These are phyloP conservation scores for Gadus chalcogrammus DNA, from an alignment of 2,113 vertebrate genomes.

Conservation along the genomic window DNA sequence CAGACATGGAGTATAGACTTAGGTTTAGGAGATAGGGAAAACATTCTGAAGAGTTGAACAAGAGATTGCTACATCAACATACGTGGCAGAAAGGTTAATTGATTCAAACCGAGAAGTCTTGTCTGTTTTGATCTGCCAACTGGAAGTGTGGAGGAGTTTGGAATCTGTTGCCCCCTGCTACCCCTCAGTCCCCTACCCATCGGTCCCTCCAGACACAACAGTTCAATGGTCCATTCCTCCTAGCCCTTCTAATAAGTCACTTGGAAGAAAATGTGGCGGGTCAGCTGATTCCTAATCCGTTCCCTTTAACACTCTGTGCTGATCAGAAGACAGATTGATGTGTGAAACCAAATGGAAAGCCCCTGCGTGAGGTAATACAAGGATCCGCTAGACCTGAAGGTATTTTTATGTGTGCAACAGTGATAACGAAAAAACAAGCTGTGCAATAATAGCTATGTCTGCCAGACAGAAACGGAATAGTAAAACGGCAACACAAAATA, in stretches of 20 bases:
- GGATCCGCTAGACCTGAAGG: not conserved
- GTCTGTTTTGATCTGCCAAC: no score
- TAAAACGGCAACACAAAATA: no score
- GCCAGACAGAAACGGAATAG: no score
- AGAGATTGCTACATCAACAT: no score
- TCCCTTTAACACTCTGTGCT: conserved; percentile 37
- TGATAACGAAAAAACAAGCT: no score
- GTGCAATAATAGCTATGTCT: no score
- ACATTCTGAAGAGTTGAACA: no score
- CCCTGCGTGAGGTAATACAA: not conserved
- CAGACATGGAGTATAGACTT: no score
- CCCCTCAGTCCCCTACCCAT: conserved; percentile 29
- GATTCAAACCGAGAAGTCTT: no score
- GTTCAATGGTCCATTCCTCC: conserved; percentile 52
- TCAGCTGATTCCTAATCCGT: conserved; percentile 73
- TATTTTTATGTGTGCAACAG: not conserved
- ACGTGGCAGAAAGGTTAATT: no score
- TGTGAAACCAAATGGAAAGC: conserved; percentile 66
- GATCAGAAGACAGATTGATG: conserved; percentile 65
- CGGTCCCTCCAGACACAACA: conserved; percentile 3
- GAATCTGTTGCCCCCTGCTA: conserved; percentile 44
- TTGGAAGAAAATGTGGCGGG: conserved; percentile 68
- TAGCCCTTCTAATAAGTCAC: conserved; percentile 69
- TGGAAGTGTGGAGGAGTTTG: conserved; percentile 4
- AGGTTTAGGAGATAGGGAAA: no score